Percentiles rank a stretch among this genome's conserved stretches.
phyloP scores from a whole-genome alignment of 2,797 vertebrate genomes.

The Vultur gryphus region DNA sequence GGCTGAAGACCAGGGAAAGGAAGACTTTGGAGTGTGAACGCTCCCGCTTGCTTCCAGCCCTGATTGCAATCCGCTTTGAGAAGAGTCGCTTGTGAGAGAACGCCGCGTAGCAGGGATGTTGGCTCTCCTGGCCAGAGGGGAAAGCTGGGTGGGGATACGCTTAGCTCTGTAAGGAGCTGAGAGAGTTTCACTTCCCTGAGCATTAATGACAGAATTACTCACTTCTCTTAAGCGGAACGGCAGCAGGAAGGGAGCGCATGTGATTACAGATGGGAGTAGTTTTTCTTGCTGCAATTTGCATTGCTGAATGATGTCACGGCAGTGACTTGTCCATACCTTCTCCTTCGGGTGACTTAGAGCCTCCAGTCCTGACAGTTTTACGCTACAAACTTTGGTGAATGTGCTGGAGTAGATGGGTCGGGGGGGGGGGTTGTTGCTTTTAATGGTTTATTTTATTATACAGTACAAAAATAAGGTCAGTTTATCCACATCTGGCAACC shows the following conservation, averaged over 20 bases:
- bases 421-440: not conserved
- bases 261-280: not conserved
- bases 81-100: not conserved
- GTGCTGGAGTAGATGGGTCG: not conserved
- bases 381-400: not conserved
- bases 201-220: not conserved
- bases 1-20: not conserved
- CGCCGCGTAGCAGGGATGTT: not conserved
- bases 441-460: not conserved
- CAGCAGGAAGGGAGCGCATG: not conserved
- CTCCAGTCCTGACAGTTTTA: not conserved
- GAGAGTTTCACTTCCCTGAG: slow-evolving; percentile 44
- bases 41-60: not conserved
- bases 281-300: not conserved
- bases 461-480: not conserved
- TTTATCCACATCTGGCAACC: not conserved
- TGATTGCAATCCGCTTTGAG: not conserved
- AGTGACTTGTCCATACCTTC: not conserved
- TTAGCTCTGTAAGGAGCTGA: not conserved
- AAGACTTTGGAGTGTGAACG: fast-evolving
- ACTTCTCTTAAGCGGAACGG: not conserved
- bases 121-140: not conserved
- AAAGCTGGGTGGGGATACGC: not conserved
- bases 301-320: not conserved
- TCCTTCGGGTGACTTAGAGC: not conserved